A percentile compares a stretch with the other conserved stretches of the same genome.
These are phyloP conservation scores for Hipposideros armiger DNA, from an alignment of 2,113 vertebrate species.

Conservation along the genomic window DNA sequence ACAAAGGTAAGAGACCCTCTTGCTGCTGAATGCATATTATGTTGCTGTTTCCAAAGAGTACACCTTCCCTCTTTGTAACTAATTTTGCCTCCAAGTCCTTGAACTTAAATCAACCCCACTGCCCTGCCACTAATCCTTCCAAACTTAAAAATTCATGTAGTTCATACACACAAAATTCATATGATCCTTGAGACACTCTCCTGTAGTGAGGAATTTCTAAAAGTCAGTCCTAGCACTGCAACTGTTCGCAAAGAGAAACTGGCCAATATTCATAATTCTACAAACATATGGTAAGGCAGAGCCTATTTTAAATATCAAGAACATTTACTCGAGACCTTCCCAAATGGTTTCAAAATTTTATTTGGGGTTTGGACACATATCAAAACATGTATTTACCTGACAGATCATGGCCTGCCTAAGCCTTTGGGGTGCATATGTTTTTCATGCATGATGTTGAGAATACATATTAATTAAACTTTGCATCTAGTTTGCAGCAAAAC, in stretches of 20 bases:
- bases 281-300: slow-evolving; percentile 83
- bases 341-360: slow-evolving; percentile 81
- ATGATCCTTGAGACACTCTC: slow-evolving; percentile 74
- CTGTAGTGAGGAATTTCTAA: slow-evolving; percentile 78
- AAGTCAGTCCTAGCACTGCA: slow-evolving; percentile 80
- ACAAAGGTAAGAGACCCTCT: neutral
- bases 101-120: slow-evolving; percentile 16
- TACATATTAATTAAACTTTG: slow-evolving; percentile 46
- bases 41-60: neutral
- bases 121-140: slow-evolving; percentile 1
- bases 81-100: neutral
- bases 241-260: slow-evolving; percentile 83
- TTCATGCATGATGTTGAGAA: neutral
- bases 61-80: neutral
- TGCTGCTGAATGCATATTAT: neutral
- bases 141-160: slow-evolving; percentile 55
- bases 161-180: slow-evolving; percentile 57
- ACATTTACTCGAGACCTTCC: slow-evolving; percentile 80
- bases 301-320: slow-evolving; percentile 84
- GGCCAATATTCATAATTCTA: slow-evolving; percentile 83
- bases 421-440: neutral
- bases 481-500: neutral
- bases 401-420: slow-evolving; percentile 27
- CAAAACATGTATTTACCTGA: slow-evolving; percentile 78
- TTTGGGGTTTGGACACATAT: slow-evolving; percentile 71